Conservation (phyloP, 92 coral and sea anemone genomes). For the Anthopleura xanthogrammica region DNA sequence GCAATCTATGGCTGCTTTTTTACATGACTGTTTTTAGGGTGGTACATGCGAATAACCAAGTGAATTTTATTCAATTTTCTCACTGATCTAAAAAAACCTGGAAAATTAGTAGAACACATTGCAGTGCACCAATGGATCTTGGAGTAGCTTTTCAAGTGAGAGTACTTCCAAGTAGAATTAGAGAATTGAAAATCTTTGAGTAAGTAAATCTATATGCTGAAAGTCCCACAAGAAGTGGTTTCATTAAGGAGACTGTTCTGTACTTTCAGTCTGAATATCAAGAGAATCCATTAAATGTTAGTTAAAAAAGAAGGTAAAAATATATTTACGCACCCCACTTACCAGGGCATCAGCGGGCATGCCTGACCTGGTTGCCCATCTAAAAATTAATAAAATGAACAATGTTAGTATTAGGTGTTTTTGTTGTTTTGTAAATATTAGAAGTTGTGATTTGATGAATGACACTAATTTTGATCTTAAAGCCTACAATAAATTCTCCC, state of each 20-base stretch:
- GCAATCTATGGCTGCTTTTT: background rate
- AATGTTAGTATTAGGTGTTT: background rate
- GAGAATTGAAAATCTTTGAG: background rate
- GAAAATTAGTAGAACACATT: background rate
- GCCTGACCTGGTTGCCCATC: conserved; percentile 1
- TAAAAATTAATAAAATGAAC: background rate
- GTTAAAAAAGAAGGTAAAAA: background rate
- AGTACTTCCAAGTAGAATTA: background rate
- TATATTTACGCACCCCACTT: conserved; percentile 32
- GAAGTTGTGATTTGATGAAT: too few species aligned
- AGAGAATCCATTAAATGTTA: conserved; percentile 28
- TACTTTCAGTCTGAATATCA: conserved; percentile 15
- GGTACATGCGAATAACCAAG: background rate
- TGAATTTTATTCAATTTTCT: background rate
- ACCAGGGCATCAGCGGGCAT: conserved; percentile 17
- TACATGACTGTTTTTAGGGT: background rate
- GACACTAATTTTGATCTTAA: too few species aligned
- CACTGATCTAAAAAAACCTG: conserved; percentile 9
- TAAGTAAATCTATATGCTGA: background rate
- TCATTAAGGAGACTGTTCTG: background rate
- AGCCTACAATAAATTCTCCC: too few species aligned
- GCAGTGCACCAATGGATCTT: background rate
- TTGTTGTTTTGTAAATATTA: background rate
- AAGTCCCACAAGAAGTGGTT: background rate
- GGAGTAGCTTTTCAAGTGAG: background rate